Percentiles rank a stretch among this genome's conserved stretches.
Conservation (phyloP, 2,113 vertebrate species). For the Suncus etruscus region DNA sequence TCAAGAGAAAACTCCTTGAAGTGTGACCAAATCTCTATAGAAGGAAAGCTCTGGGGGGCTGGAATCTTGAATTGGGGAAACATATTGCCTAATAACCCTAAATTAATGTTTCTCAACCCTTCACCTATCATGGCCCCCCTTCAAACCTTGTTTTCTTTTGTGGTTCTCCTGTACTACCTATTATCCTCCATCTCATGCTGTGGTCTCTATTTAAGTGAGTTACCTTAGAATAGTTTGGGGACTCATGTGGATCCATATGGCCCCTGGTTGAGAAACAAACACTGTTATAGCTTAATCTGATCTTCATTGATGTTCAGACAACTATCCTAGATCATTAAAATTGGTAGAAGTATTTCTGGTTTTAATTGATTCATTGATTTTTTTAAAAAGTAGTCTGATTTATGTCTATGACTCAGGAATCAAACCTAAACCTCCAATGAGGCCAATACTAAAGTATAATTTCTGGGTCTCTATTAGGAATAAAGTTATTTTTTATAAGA, state of each 20-base stretch:
- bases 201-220: too few species aligned
- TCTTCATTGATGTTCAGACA: background rate
- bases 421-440: background rate
- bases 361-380: background rate
- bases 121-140: too few species aligned
- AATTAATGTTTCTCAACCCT: background rate
- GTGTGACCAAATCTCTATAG: background rate
- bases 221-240: too few species aligned
- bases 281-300: background rate
- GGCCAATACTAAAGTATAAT: background rate
- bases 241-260: too few species aligned
- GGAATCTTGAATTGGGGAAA: background rate
- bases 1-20: background rate
- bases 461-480: background rate
- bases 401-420: background rate
- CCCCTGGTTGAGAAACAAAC: too few species aligned
- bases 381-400: too few species aligned
- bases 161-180: too few species aligned
- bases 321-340: background rate
- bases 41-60: background rate
- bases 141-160: too few species aligned
- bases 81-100: background rate
- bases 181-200: too few species aligned
- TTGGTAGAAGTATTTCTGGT: background rate
- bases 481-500: slow-evolving; percentile 7